These are phyloP conservation scores for Parnassius mnemosyne DNA, from an alignment of 2,888 invertebrate genomes.

Conservation along the genomic window DNA sequence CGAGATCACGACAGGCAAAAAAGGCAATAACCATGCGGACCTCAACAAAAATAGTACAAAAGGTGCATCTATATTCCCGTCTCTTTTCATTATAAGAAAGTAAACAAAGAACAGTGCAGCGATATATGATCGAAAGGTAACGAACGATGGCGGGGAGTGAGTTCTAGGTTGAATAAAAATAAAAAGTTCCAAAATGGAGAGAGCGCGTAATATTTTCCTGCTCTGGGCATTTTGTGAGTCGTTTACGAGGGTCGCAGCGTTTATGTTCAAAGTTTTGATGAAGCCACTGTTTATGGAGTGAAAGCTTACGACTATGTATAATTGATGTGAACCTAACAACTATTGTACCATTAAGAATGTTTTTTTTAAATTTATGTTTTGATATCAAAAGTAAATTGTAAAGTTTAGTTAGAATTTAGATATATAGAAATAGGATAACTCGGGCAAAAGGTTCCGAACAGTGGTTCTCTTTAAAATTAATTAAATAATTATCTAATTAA, in stretches of 20 bases:
- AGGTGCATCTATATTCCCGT: slow-evolving; percentile 8
- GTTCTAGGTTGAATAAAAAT: slow-evolving; percentile 16
- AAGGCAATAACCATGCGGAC: slow-evolving; percentile 30
- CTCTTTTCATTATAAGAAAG: slow-evolving; percentile 7
- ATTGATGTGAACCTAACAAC: too few relatives aligned
- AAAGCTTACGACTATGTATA: slow-evolving; percentile 4
- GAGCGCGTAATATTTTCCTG: slow-evolving; percentile 12
- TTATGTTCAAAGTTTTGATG: slow-evolving; percentile 24
- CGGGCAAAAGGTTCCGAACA: too few relatives aligned
- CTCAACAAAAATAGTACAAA: slow-evolving; percentile 32
- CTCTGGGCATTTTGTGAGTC: background rate
- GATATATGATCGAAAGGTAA: slow-evolving; percentile 9
- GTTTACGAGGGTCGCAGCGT: slow-evolving; percentile 12
- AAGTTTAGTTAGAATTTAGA: too few relatives aligned
- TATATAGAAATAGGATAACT: too few relatives aligned
- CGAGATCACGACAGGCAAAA: slow-evolving; percentile 31
- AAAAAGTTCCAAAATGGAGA: slow-evolving; percentile 21
- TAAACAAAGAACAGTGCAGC: background rate
- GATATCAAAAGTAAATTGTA: too few relatives aligned
- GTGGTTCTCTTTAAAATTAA: too few relatives aligned
- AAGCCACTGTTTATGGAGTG: slow-evolving; percentile 17
- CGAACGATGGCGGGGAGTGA: slow-evolving; percentile 7
- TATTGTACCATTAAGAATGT: too few relatives aligned
- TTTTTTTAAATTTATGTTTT: too few relatives aligned
- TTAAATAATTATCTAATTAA: too few relatives aligned